Conservation (phyloP, 2,113 vertebrate species). For the Litocranius walleri region DNA sequence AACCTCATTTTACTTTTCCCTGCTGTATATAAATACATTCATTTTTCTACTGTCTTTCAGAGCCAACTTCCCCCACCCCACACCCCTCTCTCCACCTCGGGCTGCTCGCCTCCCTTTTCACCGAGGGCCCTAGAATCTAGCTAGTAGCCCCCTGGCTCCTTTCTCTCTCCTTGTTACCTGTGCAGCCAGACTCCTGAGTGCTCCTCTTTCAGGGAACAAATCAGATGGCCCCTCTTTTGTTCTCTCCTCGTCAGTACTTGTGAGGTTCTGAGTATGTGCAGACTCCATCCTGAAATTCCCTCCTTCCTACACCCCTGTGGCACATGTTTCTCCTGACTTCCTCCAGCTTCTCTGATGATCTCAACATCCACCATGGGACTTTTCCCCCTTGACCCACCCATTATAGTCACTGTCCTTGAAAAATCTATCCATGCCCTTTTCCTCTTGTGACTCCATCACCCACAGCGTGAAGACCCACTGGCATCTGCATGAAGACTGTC, state of each 20-base stretch:
- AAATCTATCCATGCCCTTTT: neutral
- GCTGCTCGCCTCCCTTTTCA: neutral
- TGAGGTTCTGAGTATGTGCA: neutral
- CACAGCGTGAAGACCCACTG: neutral
- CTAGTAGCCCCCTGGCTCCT: accelerated
- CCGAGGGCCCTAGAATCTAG: neutral
- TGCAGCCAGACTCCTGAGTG: neutral
- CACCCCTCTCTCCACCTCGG: neutral
- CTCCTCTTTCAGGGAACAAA: neutral
- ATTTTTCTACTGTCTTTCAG: neutral
- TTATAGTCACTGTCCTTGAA: neutral
- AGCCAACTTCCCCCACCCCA: neutral
- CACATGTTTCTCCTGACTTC: neutral
- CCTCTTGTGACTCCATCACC: neutral
- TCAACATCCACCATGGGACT: neutral
- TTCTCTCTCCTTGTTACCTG: neutral
- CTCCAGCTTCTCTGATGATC: neutral
- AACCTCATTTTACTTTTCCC: neutral
- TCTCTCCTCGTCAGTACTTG: neutral
- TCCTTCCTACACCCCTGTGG: neutral
- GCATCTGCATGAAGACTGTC: neutral
- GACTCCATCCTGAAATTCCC: neutral
- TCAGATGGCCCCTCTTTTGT: neutral
- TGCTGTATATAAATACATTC: neutral
- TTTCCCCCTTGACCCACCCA: neutral